These are phyloP conservation scores for Epinephelus coioides DNA, from an alignment of 2,797 vertebrate genomes.

Conservation along the genomic window DNA sequence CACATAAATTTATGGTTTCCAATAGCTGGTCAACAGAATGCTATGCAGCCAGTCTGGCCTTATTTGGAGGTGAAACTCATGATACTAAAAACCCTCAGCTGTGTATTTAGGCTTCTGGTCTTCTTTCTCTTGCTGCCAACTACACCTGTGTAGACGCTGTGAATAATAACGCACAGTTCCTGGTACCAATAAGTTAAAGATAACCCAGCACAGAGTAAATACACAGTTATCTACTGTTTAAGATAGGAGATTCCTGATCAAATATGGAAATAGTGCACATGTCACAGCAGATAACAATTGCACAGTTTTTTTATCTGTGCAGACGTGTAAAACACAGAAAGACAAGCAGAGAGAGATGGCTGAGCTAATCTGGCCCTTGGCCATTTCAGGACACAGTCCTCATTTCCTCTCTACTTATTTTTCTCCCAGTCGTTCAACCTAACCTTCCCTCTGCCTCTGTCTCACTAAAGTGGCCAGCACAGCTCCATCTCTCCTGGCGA, in stretches of 20 bases:
- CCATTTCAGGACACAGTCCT: slow-evolving; percentile 72
- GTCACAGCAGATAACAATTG: slow-evolving; percentile 32
- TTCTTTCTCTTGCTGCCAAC: slow-evolving; percentile 28
- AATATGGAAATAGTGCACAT: slow-evolving; percentile 44
- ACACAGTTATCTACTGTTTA: slow-evolving; percentile 35
- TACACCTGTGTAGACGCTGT: slow-evolving; percentile 54
- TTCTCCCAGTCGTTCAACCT: slow-evolving; percentile 51
- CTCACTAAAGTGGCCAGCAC: slow-evolving; percentile 38
- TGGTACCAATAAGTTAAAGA: slow-evolving; percentile 45
- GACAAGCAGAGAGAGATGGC: slow-evolving; percentile 23
- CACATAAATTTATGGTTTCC: slow-evolving; percentile 28
- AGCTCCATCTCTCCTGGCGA: slow-evolving; percentile 42
- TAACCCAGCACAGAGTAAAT: slow-evolving; percentile 46
- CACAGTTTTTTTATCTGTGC: slow-evolving; percentile 32
- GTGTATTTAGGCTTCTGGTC: slow-evolving; percentile 27
- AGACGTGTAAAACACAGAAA: slow-evolving; percentile 37
- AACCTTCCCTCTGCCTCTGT: slow-evolving; percentile 38
- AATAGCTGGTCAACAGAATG: slow-evolving; percentile 51
- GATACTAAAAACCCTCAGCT: slow-evolving; percentile 41
- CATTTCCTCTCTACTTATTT: slow-evolving; percentile 70
- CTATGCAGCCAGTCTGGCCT: slow-evolving; percentile 46
- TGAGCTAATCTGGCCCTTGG: slow-evolving; percentile 61
- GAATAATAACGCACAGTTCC: slow-evolving; percentile 64
- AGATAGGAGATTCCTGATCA: slow-evolving; percentile 48
- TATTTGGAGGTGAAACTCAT: slow-evolving; percentile 54